Base-by-base conservation (phyloP, 2,888 invertebrate species). In the Bombylius major region DNA sequence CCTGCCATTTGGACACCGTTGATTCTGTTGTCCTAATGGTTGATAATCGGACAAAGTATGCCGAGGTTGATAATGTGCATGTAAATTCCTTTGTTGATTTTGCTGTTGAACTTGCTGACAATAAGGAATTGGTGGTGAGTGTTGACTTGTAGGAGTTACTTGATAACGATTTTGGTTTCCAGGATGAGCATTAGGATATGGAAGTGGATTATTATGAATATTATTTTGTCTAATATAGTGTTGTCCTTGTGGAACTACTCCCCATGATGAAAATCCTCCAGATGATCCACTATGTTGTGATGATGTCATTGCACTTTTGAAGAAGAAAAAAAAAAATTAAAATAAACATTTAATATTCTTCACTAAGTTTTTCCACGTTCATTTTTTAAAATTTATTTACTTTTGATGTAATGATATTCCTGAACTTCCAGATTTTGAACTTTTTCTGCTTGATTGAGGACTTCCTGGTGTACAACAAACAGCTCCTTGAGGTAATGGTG, bases 211-310 rank as follows among this genome's bases (percentile, higher is more conserved):
- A 58, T 72, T 74, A 47, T 74, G 73, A 56, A 70, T 67, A 60
- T 70, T 70, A 61, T 73, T 73, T 23, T 67, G 70, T 4, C 68
- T 66, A 33, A 62, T 66, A 56, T 69, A 71, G 50, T 70, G 73
- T 45, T 62, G 62, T 36, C 48, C 56, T 33, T 61, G 61, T 13
- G 73, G 72, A 7, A 69, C 66, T 32, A 72, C 68, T 47, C 73
- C 72, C 75, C 74, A 74, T 46, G 73, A 72, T 3, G 75, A 73
- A 61, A 73, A 75, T 42, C 73, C 73, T 39, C 74, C 73, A 4
- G 75, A 73, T n/a, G 73, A 73, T 47, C 67, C 67, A 60, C 75
- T 74, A 62, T 73, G 73, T 63, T 74, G 72, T 52, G 73, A 73
- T 45, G 73, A 71, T 61, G 72, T 72, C 57, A 73, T 63, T 61